Conservation (phyloP, 1,140 invertebrate species). For the Bombus waltoni region DNA sequence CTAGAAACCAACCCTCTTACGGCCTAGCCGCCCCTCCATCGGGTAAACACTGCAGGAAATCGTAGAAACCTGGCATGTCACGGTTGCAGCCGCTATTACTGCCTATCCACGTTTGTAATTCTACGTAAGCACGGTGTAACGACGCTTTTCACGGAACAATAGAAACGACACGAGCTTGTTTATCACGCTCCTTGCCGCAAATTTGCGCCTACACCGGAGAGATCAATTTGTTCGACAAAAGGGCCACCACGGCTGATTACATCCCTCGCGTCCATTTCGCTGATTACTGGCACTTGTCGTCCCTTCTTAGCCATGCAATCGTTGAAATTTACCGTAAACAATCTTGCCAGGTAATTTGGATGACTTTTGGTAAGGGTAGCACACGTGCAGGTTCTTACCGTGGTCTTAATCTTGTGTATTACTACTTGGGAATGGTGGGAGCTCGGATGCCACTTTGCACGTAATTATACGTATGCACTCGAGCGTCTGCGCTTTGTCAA, state of each 20-base stretch:
- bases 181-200: slow-evolving; percentile 60
- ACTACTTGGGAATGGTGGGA: neutral
- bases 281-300: slow-evolving; percentile 46
- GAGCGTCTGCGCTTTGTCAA: neutral
- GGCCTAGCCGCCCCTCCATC: slow-evolving; percentile 36
- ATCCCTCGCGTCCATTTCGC: slow-evolving; percentile 54
- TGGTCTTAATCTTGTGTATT: neutral
- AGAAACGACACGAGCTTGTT: slow-evolving; percentile 61
- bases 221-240: slow-evolving; percentile 70
- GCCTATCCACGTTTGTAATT: slow-evolving; percentile 64
- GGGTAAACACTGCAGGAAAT: slow-evolving; percentile 64
- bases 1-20: slow-evolving; percentile 13
- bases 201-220: slow-evolving; percentile 50
- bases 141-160: slow-evolving; percentile 66
- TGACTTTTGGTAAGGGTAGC: neutral
- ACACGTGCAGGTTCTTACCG: neutral
- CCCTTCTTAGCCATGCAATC: slow-evolving; percentile 25
- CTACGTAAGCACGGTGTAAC: slow-evolving; percentile 35
- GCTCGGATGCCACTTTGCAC: neutral
- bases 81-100: slow-evolving; percentile 59
- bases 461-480: neutral
- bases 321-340: slow-evolving; percentile 25
- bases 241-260: slow-evolving; percentile 47
- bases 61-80: slow-evolving; percentile 63
- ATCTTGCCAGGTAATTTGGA: slow-evolving; percentile 17